Base-by-base conservation (phyloP, 2,797 vertebrate species). In the Tolypeutes matacus region DNA sequence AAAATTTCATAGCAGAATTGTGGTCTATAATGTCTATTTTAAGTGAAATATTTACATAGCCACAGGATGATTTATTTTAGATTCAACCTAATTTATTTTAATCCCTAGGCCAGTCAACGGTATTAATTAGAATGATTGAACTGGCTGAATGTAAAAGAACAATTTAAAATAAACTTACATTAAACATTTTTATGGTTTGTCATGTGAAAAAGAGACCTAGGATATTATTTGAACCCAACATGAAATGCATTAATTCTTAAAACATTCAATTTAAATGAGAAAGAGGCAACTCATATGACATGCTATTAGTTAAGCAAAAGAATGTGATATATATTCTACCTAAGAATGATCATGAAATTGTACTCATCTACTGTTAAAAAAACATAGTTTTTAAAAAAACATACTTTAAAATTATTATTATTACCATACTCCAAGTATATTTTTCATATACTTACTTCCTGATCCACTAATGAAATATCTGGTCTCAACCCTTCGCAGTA, bases 391-490 rank as follows among this genome's bases (percentile, higher is more conserved):
- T 86, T 89, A 49, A n/a, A 77, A 96, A 83, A 81, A 51, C 12
- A 69, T 31, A 17, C 25, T 83, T 95, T 85, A 27, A 87, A 96
- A 85, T 82, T 6, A 73, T 21, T 75, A 73, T 34, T 53, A 53
- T 95, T 49, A 64, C 49, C 86, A 34, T 58, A n/a, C 75, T 92
- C 27, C 25, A 64, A 87, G 29, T 77, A 29, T 58, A 29, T 29
- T 87, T 73, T 56, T 86, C 87, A 81, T 82, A 82, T 84, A 98
- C 98, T 85, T 98, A 99, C 99, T 99, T 99, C 99, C 97, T 99
- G 99, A 98, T 99, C 99, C 67, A 99, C 99, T 29, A 99, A 98
- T 49, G 98, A 99, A 77, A 99, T 67, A 95, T 99, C 99, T 2
- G 99, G 99, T 93, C 99, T 99, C 62, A 98, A 73, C 0, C 98